Evolutionary conservation across 2,113 vertebrate genomes (phyloP), one percentile per base, ranked within the genome.

Genomic region (Cathartes aura): DNA sequence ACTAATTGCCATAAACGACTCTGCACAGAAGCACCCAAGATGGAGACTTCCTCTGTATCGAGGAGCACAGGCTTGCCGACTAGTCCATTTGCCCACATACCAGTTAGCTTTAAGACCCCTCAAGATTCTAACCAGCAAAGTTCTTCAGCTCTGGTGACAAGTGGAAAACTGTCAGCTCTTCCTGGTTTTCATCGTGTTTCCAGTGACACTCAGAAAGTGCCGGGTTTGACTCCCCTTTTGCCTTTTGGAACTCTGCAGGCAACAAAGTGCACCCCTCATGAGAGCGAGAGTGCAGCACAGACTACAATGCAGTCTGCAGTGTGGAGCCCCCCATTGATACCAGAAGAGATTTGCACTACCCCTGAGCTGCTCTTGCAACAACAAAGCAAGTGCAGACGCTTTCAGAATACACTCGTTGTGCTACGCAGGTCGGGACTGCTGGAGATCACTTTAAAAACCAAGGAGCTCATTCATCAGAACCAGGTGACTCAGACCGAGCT

Each of bases 371-470:
- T 97, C 70, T 81, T 98, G 95, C 82, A 92, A 87, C 93, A 98
- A 7, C 95, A 96, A 53, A 98, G 98, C 95, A 99, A 98, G 86
- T 98, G 95, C 71, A 98, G 98, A 52, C 99, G 99, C 81, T 99
- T 99, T 97, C 98, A 99, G 97, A 99, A 99, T 38, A 99, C 99
- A 0, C 98, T 99, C 9, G 99, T 99, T 9, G 98, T 99, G 75
- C 98, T 99, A 3, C 98, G 98, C 89, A 98, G 97, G 56, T 99
- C 99, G 0, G 99, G 99, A 3, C 89, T 99, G 97, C 98, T 99
- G 94, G 99, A 98, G 62, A 99, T 99, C 96, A 99, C 99, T 38
- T 96, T 99, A 97, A 99, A 99, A 95, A 99, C 98, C n/a, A 99
- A 99, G 98, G 99, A 99, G 95, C 95, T 99, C 82, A 99, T 99